phyloP scores from a whole-genome alignment of 2,113 vertebrate genomes.

The Coracopsis vasa region DNA sequence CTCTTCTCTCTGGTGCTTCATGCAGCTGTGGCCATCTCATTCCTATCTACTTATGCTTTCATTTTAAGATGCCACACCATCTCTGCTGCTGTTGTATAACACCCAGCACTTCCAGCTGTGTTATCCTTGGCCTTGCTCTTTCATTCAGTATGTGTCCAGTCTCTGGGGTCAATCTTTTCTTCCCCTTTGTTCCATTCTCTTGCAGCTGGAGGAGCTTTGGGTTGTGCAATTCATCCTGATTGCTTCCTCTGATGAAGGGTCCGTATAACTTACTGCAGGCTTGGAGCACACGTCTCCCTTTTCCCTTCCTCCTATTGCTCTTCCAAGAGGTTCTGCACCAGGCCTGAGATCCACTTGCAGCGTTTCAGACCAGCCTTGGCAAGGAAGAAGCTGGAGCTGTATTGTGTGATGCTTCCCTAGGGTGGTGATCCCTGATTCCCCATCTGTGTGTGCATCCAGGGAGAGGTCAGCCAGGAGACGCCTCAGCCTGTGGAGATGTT shows the following conservation, averaged over 20 bases:
- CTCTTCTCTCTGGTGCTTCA: background rate
- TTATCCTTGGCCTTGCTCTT: background rate
- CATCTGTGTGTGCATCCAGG: background rate
- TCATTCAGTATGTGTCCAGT: fast-evolving
- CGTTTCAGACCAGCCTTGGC: background rate
- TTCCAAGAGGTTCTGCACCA: background rate
- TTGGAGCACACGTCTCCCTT: background rate
- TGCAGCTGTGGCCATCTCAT: background rate
- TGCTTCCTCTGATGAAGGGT: background rate
- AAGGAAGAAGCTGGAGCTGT: background rate
- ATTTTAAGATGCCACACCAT: background rate
- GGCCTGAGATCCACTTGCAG: fast-evolving
- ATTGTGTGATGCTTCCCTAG: background rate
- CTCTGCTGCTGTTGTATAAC: background rate
- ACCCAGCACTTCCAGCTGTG: background rate
- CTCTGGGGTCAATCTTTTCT: background rate
- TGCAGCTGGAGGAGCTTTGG: background rate
- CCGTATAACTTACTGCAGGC: background rate
- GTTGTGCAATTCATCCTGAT: background rate
- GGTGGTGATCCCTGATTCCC: background rate
- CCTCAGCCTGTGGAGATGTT: background rate
- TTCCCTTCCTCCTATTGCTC: background rate
- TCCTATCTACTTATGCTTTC: background rate
- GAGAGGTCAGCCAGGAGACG: background rate
- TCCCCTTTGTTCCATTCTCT: background rate